Evolutionary conservation across 1,140 invertebrate genomes (phyloP), one percentile per base, ranked within the genome.

Genomic region (Magallana ariakensis): DNA sequence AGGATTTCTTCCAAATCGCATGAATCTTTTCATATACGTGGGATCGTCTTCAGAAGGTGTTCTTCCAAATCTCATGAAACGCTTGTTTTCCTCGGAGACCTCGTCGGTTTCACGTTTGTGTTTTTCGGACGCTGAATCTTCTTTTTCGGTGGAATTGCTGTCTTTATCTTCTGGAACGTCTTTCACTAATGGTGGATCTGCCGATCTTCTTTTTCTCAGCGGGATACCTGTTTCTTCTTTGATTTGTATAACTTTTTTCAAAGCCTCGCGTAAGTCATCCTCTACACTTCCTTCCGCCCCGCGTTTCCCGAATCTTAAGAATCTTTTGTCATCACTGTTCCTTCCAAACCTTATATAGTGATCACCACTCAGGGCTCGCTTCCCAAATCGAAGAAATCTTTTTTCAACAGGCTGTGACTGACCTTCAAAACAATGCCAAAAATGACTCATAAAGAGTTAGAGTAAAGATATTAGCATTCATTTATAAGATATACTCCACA

Each of bases 301-400:
- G 13, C 86, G 87, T 53, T 91, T 89, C 10, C 93, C 93, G 83
- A 94, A 94, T 84, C 93, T 84, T 85, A 93, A 90, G 86, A 93
- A 93, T 33, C 92, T 85, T 84, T 93, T 93, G 70, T 92, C 92
- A 62, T 90, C 90, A 83, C 26, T 75, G 70, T 81, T 57, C 87
- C 88, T 13, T 86, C 92, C 92, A 87, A 93, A 93, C 46, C 93
- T 86, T 87, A 94, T 92, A 86, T 93, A 94, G 22, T 90, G 90
- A 83, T 94, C 93, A 0, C 90, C 93, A 11, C 62, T 66, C 10
- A 90, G 66, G 0, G 88, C 88, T 80, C 92, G 81, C 87, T 87
- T 88, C 6, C 93, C 93, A 75, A 93, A 92, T 83, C 93, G 85
- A 83, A 93, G 90, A 87, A 92, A 93, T 89, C 92, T 85, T 85